These are phyloP conservation scores for Hylaea fasciaria DNA, from an alignment of 2,888 invertebrate species.

Conservation along the genomic window DNA sequence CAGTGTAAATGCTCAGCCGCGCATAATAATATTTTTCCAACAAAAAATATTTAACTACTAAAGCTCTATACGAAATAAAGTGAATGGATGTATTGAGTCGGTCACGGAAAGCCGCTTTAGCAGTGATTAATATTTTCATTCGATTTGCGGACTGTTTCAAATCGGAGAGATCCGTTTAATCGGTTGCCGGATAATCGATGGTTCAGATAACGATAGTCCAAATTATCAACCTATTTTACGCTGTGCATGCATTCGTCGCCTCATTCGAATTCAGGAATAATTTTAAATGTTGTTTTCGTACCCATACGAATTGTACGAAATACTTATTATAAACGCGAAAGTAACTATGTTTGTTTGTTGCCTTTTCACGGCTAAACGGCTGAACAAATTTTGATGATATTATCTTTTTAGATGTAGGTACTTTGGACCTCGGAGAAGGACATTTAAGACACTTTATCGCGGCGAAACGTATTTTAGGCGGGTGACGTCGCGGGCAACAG, in stretches of 20 bases:
- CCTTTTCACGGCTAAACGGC: no score
- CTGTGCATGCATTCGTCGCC: background rate
- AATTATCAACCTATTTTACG: constrained; percentile 36
- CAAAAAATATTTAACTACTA: constrained; percentile 7
- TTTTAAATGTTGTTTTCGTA: no score
- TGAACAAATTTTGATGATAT: no score
- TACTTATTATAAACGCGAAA: no score
- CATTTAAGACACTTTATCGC: no score
- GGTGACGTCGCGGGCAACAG: no score
- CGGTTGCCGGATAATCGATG: constrained; percentile 22
- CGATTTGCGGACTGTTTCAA: constrained; percentile 31
- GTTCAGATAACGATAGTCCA: constrained; percentile 28
- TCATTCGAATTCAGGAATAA: background rate
- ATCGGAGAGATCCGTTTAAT: constrained; percentile 16
- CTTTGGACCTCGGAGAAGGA: no score
- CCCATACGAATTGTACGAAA: no score
- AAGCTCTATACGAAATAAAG: constrained; percentile 17
- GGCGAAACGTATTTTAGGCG: no score
- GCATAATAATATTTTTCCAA: constrained; percentile 3
- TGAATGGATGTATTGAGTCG: constrained; percentile 17
- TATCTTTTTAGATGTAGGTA: no score
- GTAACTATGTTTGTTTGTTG: no score
- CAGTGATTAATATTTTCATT: constrained; percentile 36
- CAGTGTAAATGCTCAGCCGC: background rate
- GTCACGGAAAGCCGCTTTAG: constrained; percentile 28